Base-by-base conservation (phyloP, 1,140 invertebrate genomes). In the Heliothis virescens region DNA sequence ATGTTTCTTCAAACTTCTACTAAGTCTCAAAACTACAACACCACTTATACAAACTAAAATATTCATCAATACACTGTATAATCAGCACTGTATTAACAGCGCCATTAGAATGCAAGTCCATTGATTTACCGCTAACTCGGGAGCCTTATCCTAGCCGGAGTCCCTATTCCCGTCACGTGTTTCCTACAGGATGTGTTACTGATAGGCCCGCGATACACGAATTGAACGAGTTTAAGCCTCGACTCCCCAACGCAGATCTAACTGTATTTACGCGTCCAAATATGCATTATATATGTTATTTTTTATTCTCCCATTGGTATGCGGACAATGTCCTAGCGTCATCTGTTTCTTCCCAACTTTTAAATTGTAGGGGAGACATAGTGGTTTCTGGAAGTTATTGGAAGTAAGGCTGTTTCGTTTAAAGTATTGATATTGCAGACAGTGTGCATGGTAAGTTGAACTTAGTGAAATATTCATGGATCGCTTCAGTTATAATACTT, bases 281-380 rank as follows among this genome's bases (percentile, higher is more conserved):
- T 82, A 89, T 89, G 86, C 88, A 89, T 90, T 87, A 89, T n/a
- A n/a, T n/a, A n/a, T 89, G 88, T 88, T 91, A 86, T 89, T 89
- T 88, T 90, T 90, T 65, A 47, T 86, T 87, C 76, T 80, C 72
- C 78, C 83, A 91, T 93, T 88, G 85, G 91, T 93, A 93, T 93
- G 87, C 92, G 85, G 87, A 83, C 82, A 88, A 86, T 78, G 90
- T 87, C 73, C 79, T 82, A 26, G 84, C 89, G 90, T 90, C 92
- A 93, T 93, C 90, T 93, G 92, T 88, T 89, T 83, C 87, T 85
- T 82, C 84, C 73, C 79, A 91, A 92, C 85, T 92, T 93, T 91
- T 86, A 87, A 92, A 92, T 89, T 85, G 81, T 86, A 82, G 84
- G 87, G 88, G 84, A 79, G 82, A 86, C 55, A 80, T 72, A 75